A percentile compares a stretch with the other conserved stretches of the same genome.
phyloP scores from a whole-genome alignment of 1,140 invertebrate species.

The Drosophila arizonae region DNA sequence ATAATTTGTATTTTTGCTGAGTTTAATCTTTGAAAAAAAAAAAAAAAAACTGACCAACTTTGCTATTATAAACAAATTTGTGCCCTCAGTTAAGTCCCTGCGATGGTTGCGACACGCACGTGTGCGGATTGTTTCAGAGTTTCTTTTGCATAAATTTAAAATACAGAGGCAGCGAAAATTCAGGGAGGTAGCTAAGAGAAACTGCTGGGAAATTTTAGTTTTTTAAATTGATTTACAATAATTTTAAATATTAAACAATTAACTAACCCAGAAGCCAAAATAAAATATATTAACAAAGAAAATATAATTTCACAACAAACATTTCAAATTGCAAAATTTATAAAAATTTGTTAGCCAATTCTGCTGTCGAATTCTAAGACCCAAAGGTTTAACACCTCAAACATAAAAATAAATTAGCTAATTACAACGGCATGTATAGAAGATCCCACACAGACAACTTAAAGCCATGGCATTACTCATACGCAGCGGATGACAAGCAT shows the following conservation, averaged over 20 bases:
- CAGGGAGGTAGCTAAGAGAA: background rate
- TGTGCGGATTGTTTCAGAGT: conserved; percentile 30
- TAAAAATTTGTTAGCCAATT: background rate
- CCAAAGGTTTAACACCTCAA: background rate
- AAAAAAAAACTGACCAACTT: conserved; percentile 22
- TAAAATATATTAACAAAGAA: no score
- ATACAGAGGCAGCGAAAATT: background rate
- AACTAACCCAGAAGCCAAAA: no score
- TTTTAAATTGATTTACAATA: no score
- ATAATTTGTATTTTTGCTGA: background rate
- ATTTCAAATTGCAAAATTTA: background rate
- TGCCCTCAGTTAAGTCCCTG: conserved; percentile 25
- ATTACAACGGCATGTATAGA: conserved; percentile 26
- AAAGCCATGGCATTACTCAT: conserved; percentile 45
- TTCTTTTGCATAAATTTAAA: conserved; percentile 53
- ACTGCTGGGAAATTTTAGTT: background rate
- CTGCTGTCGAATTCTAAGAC: background rate
- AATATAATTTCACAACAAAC: no score
- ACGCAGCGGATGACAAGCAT: conserved; percentile 43
- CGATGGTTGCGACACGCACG: conserved; percentile 25
- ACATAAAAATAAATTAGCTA: conserved; percentile 9
- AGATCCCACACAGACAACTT: background rate
- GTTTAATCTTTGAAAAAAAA: conserved; percentile 12
- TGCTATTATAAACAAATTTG: conserved; percentile 21
- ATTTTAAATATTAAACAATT: no score